Evolutionary conservation across 1,140 invertebrate genomes (phyloP), one percentile per base, ranked within the genome.

Genomic region (Piezodorus guildinii): DNA sequence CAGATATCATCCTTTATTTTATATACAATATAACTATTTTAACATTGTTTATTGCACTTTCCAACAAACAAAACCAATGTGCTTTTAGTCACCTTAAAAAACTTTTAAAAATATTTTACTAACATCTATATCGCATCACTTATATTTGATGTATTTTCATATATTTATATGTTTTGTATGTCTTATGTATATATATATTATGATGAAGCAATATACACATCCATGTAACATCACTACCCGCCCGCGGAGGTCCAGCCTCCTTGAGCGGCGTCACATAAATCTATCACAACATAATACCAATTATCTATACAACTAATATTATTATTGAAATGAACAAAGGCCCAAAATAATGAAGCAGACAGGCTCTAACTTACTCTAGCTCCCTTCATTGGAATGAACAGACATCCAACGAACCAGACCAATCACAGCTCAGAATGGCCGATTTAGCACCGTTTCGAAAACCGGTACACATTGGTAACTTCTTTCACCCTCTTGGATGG

Each of bases 31-130:
- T 66, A 66, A 44, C 43, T 60, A 66, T 63, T 63, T 63, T 51
- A 66, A 63, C 64, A 64, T 60, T 67, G 62, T 58, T 66, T 66
- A 66, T 66, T 66, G 62, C 65, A 66, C 61, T 46, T 66, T 59
- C 45, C 66, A 65, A 65, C 58, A 65, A 67, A 65, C 63, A 62
- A 63, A 62, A 62, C 17, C 21, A 25, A 21, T 62, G 65, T 66
- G 65, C 65, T 61, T 45, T 46, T 51, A 63, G 30, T 62, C 59
- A 34, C 34, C 34, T 64, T 64, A 62, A 65, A 67, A 67, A 67
- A 65, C 30, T 62, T 66, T 67, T 67, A 67, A 67, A 67, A 67
- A 67, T 67, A 67, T 67, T 67, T 45, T 56, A 45, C 49, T 65
- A 65, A 52, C 58, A 60, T 60, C 58, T 60, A 60, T 60, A 39